Evolutionary conservation across 1,140 invertebrate species (phyloP), one percentile per base, ranked within the genome.

Genomic region (Pogonomyrmex barbatus): DNA sequence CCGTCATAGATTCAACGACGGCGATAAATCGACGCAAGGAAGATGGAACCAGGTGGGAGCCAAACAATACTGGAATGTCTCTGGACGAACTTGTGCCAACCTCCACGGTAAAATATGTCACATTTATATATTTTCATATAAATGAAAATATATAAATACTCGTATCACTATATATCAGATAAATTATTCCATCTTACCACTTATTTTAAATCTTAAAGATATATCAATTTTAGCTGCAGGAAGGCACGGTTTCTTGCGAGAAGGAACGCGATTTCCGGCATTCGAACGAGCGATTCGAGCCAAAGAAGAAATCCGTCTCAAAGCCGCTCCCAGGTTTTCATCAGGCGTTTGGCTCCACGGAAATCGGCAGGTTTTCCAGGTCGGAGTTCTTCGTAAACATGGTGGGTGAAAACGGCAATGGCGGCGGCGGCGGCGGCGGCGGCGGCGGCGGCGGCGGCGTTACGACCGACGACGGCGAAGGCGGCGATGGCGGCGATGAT

Each of bases 321-420:
- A 94, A 92, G 84, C 97, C 96, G 14, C 91, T 97, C 62, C 97
- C 97, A 0, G 97, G 97, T 1, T 97, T 97, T 85, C 96, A 97
- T 87, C 97, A 97, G 92, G 97, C 97, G 0, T 97, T 97, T 90
- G 97, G 97, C 17, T 97, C 97, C 1, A 97, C 97, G 39, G 97
- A 97, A 93, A 97, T 97, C 76, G 97, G 97, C 39, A 96, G 96
- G 77, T 97, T 97, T 88, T 96, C 95, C 14, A 94, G 95, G 78
- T 95, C 95, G 6, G 95, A 96, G 85, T 95, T 95, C 54, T 96
- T 96, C 89, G 92, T 93, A 9, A 95, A 92, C 83, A 95, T 95
- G 93, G 93, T 95, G 24, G 92, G 91, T 54, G 90, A 91, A 39
- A 89, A 60, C 56, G 84, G 85, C 24, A 54, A 24, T 10, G 70